These are phyloP conservation scores for Siniperca undulata DNA, from an alignment of 2,797 vertebrate species.

Conservation along the genomic window DNA sequence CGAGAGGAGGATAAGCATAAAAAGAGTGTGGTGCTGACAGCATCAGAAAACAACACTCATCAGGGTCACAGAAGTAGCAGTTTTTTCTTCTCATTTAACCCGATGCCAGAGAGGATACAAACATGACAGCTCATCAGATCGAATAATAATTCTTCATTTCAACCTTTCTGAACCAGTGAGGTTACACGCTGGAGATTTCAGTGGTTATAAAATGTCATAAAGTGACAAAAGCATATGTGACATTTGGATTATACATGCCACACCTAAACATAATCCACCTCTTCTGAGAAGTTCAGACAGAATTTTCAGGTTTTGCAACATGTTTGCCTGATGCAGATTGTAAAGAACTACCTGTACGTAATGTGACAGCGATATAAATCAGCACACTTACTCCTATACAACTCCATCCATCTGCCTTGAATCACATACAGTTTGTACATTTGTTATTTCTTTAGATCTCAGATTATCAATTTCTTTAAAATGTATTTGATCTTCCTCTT, in stretches of 20 bases:
- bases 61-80: conserved; percentile 62
- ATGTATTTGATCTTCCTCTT: neutral
- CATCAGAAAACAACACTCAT: conserved; percentile 62
- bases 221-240: conserved; percentile 44
- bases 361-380: conserved; percentile 65
- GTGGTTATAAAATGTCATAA: conserved; percentile 31
- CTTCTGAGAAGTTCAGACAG: conserved; percentile 71
- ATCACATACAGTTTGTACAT: neutral
- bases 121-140: conserved; percentile 60
- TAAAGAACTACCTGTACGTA: conserved; percentile 42
- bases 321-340: conserved; percentile 80
- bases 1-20: conserved; percentile 58
- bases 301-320: conserved; percentile 88
- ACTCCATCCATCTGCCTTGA: neutral
- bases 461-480: neutral
- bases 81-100: conserved; percentile 66
- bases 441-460: neutral
- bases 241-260: conserved; percentile 39
- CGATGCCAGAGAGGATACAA: conserved; percentile 47
- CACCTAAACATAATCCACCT: conserved; percentile 60
- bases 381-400: neutral
- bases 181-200: conserved; percentile 27
- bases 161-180: conserved; percentile 50
- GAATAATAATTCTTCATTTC: conserved; percentile 61
- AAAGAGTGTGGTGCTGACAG: conserved; percentile 66